Conservation (phyloP, 2,797 vertebrate genomes). For the Muscicapa striata region DNA sequence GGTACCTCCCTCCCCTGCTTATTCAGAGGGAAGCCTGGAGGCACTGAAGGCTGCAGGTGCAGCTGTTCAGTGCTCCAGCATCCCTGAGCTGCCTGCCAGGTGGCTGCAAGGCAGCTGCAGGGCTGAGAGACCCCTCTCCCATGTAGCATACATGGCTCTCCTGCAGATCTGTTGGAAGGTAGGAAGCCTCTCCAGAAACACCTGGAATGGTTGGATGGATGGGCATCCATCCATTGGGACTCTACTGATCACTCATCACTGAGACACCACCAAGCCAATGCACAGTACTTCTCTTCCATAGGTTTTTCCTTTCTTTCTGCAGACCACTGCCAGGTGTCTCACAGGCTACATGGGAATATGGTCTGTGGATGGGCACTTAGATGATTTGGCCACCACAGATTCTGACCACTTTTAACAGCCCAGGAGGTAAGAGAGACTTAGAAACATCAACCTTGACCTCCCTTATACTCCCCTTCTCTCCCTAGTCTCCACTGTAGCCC, state of each 20-base stretch:
- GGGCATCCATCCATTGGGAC: too few species aligned
- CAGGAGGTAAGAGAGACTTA: neutral
- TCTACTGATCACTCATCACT: neutral
- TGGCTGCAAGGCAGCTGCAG: neutral
- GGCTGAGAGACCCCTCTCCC: neutral
- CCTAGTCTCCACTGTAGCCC: neutral
- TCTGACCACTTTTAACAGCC: neutral
- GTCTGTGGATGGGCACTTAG: neutral
- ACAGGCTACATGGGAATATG: neutral
- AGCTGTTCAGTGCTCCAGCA: neutral
- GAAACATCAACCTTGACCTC: rapidly evolving
- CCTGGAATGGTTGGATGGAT: too few species aligned
- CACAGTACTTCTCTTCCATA: neutral
- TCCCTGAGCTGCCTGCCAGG: neutral
- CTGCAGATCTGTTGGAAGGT: too few species aligned
- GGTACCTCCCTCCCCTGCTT: neutral
- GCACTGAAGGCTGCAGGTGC: neutral
- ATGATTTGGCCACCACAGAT: neutral
- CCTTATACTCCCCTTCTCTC: neutral
- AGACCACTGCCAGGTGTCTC: neutral
- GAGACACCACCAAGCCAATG: neutral
- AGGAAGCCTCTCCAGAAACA: too few species aligned
- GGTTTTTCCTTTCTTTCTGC: neutral
- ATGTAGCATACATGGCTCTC: neutral
- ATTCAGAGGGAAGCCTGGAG: neutral